A percentile compares a stretch with the other conserved stretches of the same genome.
phyloP scores from a whole-genome alignment of 1,140 invertebrate species.

The Zaprionus africanus region DNA sequence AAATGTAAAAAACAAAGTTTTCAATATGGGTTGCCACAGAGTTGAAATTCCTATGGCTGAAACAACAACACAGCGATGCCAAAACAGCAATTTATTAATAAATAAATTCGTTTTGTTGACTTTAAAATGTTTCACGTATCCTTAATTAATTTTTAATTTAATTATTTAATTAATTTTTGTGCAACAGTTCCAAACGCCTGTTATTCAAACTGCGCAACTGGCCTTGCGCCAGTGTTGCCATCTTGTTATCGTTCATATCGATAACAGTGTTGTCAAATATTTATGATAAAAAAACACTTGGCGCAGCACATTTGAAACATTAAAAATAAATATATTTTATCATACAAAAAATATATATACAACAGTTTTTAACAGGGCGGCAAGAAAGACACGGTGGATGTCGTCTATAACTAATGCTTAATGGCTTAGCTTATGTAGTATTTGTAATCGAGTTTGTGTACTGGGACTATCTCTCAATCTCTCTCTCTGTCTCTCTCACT shows the following conservation, averaged over 20 bases:
- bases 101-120: no score
- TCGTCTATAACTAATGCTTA: conserved; percentile 37
- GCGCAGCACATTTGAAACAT: conserved; percentile 9
- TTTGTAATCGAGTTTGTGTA: conserved; percentile 4
- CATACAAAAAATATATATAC: conserved; percentile 68
- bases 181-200: no score
- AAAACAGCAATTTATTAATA: no score
- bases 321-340: conserved; percentile 33
- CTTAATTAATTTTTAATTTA: no score
- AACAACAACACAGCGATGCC: no score
- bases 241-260: background rate
- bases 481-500: conserved; percentile 5
- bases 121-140: no score
- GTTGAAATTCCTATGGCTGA: background rate
- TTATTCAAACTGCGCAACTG: background rate
- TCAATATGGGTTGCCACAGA: background rate
- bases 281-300: background rate
- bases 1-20: background rate
- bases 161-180: no score
- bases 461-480: conserved; percentile 7
- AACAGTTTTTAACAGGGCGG: conserved; percentile 43
- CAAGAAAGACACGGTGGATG: conserved; percentile 58
- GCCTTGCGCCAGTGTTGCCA: background rate
- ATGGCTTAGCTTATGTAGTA: conserved; percentile 10
- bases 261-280: background rate